Evolutionary conservation across 1,140 invertebrate species (phyloP).

Genomic region (Neelides sp.): DNA sequence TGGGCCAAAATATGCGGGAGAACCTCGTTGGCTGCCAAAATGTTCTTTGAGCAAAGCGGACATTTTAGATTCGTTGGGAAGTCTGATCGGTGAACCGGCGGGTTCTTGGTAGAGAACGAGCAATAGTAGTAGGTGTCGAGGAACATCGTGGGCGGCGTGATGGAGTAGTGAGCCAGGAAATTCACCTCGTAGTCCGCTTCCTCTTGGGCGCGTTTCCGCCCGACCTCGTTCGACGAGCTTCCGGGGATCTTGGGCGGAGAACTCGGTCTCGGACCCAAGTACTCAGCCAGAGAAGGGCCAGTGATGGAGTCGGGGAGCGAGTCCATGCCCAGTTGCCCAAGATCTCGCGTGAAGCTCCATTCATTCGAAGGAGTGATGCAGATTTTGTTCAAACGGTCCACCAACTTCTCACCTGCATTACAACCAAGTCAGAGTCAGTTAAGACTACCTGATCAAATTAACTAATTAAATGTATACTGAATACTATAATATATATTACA

Average conservation of each 20-base stretch:
- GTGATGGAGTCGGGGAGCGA: constrained; percentile 22
- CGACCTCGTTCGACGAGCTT: background rate
- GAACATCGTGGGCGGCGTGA: background rate
- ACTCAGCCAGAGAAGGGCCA: background rate
- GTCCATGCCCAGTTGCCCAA: constrained; percentile 15
- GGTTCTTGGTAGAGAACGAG: background rate
- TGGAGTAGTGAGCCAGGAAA: background rate
- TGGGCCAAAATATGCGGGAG: constrained; percentile 57
- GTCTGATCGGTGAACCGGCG: background rate
- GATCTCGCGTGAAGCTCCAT: constrained; percentile 48
- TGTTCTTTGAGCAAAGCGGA: constrained; percentile 43
- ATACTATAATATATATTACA: constrained; percentile 10
- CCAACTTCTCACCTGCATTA: constrained; percentile 38
- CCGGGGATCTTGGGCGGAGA: background rate
- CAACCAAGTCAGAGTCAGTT: constrained; percentile 15
- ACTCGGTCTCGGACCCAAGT: background rate
- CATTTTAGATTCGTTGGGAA: constrained; percentile 33
- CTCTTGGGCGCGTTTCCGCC: constrained; percentile 1
- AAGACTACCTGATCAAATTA: too few species aligned
- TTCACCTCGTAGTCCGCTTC: background rate
- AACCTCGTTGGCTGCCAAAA: constrained; percentile 48
- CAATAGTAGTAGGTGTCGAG: constrained; percentile 3
- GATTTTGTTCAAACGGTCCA: constrained; percentile 49
- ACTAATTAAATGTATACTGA: background rate
- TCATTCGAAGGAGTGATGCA: constrained; percentile 64